Percentiles rank a stretch among this genome's conserved stretches.
Conservation (phyloP, 2,888 invertebrate species). For the Metacarcinus magister region DNA sequence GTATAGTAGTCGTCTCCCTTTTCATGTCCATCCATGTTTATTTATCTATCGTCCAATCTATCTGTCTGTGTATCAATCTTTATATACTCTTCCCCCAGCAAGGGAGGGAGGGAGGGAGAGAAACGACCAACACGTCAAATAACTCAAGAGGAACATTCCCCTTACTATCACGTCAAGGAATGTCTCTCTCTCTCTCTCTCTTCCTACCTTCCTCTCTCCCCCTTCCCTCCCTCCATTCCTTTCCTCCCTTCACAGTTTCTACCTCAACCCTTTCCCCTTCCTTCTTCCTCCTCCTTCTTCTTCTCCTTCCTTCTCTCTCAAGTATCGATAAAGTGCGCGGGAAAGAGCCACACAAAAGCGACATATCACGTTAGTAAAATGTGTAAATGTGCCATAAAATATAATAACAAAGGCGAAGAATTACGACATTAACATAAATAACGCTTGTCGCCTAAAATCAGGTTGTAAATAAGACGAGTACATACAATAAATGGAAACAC, state of each 20-base stretch:
- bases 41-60: not conserved
- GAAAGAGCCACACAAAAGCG: not conserved
- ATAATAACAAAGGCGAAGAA: not conserved
- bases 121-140: slow-evolving; percentile 26
- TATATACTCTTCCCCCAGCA: not conserved
- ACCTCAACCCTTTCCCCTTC: not conserved
- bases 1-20: not conserved
- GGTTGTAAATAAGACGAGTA: not conserved
- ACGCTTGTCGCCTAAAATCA: not conserved
- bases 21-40: not conserved
- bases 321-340: not conserved
- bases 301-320: not conserved
- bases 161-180: slow-evolving; percentile 9
- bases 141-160: slow-evolving; percentile 49
- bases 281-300: not conserved
- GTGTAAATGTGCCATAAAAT: not conserved
- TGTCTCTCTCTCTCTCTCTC: slow-evolving; percentile 35
- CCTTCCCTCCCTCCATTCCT: not conserved
- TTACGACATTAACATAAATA: slow-evolving; percentile 7
- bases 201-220: not conserved
- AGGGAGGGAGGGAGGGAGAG: slow-evolving; percentile 35
- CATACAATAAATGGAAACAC: not conserved
- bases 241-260: not conserved
- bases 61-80: slow-evolving; percentile 21
- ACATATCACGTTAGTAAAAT: not conserved